A percentile compares a stretch with the other conserved stretches of the same genome.
These are phyloP conservation scores for Tachuris rubrigastra DNA, from an alignment of 2,113 vertebrate species.

Conservation along the genomic window DNA sequence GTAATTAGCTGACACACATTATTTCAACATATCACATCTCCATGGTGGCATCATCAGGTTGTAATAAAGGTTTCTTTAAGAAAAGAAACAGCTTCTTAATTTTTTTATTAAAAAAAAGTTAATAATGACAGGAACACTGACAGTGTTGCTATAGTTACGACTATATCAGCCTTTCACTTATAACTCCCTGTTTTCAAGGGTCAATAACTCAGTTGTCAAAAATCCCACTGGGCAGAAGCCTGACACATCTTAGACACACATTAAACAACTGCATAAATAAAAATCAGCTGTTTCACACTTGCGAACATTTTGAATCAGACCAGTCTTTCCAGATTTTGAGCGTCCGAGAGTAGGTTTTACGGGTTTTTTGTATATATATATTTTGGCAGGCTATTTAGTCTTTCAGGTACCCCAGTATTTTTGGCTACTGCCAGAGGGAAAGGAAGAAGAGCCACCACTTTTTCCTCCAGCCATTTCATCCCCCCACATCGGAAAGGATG, in stretches of 20 bases:
- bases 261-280: constrained; percentile 45
- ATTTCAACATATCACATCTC: not conserved
- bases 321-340: not conserved
- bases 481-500: constrained; percentile 7
- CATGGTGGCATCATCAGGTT: not conserved
- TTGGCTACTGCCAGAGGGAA: not conserved
- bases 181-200: constrained; percentile 59
- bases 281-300: not conserved
- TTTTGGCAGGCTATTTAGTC: not conserved
- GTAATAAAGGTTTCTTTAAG: constrained; percentile 7
- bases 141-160: constrained; percentile 69
- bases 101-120: constrained; percentile 52
- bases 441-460: not conserved
- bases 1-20: not conserved
- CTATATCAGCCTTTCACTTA: constrained; percentile 63
- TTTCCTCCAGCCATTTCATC: not conserved
- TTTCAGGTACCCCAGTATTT: not conserved
- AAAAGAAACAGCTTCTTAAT: constrained; percentile 34
- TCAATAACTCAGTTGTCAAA: constrained; percentile 69
- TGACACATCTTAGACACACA: constrained; percentile 41
- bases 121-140: constrained; percentile 65
- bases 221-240: constrained; percentile 63
- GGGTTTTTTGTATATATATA: not conserved
- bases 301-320: not conserved
- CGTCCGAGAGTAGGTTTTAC: not conserved